A percentile compares a stretch with the other conserved stretches of the same genome.
Conservation (phyloP, 2,888 invertebrate genomes). For the Parnassius mnemosyne region DNA sequence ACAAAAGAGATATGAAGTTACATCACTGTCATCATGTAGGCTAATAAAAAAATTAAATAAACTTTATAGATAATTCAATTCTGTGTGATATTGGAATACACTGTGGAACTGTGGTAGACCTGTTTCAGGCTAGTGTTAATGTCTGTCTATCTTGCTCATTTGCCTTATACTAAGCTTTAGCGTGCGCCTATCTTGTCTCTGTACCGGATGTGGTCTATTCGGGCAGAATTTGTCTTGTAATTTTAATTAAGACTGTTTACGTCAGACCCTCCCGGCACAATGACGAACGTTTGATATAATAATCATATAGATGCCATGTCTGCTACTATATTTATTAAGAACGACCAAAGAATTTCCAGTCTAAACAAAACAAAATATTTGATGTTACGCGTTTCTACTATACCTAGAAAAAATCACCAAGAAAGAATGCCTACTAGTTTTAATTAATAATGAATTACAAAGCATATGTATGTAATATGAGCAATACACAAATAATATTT, state of each 20-base stretch:
- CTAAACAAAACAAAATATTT: no score
- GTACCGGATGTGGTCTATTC: slow-evolving; percentile 8
- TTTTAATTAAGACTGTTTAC: slow-evolving; percentile 14
- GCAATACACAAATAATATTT: no score
- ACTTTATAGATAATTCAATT: no score
- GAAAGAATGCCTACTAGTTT: no score
- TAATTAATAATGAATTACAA: no score
- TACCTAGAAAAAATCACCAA: not conserved
- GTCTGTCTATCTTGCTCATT: not conserved
- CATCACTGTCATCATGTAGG: no score
- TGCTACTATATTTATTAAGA: not conserved
- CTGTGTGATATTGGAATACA: no score
- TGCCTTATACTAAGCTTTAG: not conserved
- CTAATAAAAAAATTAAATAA: no score
- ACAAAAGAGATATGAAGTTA: no score
- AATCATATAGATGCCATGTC: not conserved
- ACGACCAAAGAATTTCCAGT: not conserved
- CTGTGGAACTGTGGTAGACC: no score
- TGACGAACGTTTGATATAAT: not conserved
- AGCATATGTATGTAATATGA: no score
- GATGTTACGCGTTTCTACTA: not conserved
- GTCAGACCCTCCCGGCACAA: not conserved
- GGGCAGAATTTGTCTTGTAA: slow-evolving; percentile 16
- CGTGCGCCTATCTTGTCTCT: not conserved
- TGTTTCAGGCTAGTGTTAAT: no score